Evolutionary conservation across 2,113 vertebrate genomes (phyloP).

Genomic region (Rattus rattus): DNA sequence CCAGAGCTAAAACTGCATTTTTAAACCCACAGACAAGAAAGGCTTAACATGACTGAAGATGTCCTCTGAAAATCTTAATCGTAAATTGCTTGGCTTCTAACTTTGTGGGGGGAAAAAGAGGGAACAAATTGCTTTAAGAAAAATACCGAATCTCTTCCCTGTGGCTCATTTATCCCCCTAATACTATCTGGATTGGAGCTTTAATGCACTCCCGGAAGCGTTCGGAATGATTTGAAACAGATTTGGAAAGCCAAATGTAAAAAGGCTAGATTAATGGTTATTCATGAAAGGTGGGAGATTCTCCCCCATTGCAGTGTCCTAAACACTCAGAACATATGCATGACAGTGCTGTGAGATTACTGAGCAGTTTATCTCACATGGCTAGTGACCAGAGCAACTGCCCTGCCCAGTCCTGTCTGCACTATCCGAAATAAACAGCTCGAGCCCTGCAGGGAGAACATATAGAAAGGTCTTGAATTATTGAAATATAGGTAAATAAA

Average conservation of each 20-base stretch:
- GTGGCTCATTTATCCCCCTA: constrained; percentile 70
- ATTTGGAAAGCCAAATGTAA: constrained; percentile 58
- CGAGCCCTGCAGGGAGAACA: background rate
- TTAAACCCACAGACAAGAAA: constrained; percentile 54
- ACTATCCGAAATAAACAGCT: background rate
- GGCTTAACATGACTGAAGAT: constrained; percentile 60
- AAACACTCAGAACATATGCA: constrained; percentile 40
- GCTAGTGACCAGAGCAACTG: constrained; percentile 17
- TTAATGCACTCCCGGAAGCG: constrained; percentile 65
- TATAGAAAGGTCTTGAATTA: background rate
- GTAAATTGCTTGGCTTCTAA: constrained; percentile 67
- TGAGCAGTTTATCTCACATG: constrained; percentile 39
- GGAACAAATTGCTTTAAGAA: constrained; percentile 73
- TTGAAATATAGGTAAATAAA: background rate
- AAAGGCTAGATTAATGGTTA: constrained; percentile 66
- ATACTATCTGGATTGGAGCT: constrained; percentile 57
- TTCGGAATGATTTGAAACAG: constrained; percentile 58
- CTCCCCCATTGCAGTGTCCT: constrained; percentile 58
- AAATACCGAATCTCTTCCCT: constrained; percentile 70
- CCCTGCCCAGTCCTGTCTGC: constrained; percentile 29
- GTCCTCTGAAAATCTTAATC: constrained; percentile 68
- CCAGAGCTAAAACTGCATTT: constrained; percentile 61
- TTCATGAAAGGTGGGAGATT: constrained; percentile 73
- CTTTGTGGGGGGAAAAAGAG: constrained; percentile 34
- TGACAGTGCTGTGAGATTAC: constrained; percentile 48